Evolutionary conservation across 2,888 invertebrate genomes (phyloP), one percentile per base, ranked within the genome.

Genomic region (Cosmorhoe ocellata): DNA sequence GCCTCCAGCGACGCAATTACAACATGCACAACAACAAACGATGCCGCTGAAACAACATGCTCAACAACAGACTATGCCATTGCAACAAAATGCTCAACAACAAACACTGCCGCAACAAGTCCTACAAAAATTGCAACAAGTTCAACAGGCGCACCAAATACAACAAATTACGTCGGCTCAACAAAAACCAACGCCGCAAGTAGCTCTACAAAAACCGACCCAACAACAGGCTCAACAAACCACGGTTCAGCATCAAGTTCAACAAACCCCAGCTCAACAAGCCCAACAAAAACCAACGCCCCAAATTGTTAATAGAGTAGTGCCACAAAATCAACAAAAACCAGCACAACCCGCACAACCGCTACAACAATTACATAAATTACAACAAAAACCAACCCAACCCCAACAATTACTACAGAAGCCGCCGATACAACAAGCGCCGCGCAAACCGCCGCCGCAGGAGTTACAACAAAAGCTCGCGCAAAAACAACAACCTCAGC

Each of bases 391-490:
- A 36, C 36, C 36, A 7, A 11, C 22, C 3, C 18, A 18, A 34
- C 37, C 10, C 11, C 32, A 46, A 36, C 59, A 59, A 37, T 36
- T 43, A 13, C 51, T 58, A 26, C 61, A 61, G 13, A 63, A 63
- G 4, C 64, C 64, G 6, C 59, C 59, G 0, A 39, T 59, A 3
- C 61, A 61, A 34, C 61, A 53, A 31, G 49, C 49, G 4, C 49
- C 42, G 1, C 14, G 42, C 13, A 59, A 56, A n/a, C 43, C 56
- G 11, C 28, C 59, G 26, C 64, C 49, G 7, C 42, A 38, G n/a
- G 42, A 68, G 34, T 58, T 68, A 39, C 73, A 71, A 42, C 61
- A 62, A 32, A 31, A 49, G 14, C 34, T 53, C 10, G 57, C 56
- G 36, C 59, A 59, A 40, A 45, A 41, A 18, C 58, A 61, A 40